These are phyloP conservation scores for Brachypodius melanocephalos DNA, from an alignment of 2,113 vertebrate genomes.

Conservation along the genomic window DNA sequence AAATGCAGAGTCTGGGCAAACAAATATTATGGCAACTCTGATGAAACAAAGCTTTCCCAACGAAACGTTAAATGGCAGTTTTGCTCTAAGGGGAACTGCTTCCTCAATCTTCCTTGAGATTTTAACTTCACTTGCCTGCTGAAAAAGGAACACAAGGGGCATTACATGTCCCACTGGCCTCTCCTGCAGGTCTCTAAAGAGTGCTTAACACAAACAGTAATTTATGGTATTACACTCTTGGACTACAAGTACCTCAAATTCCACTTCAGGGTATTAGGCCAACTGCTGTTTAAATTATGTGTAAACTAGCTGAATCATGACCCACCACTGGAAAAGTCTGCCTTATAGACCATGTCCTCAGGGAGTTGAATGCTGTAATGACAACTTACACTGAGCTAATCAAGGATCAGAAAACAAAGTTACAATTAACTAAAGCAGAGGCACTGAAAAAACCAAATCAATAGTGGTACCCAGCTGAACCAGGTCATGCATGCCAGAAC, in stretches of 20 bases:
- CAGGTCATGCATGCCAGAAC: neutral
- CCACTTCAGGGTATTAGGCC: conserved; percentile 25
- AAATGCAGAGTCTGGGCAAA: neutral
- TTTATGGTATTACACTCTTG: neutral
- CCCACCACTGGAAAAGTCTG: neutral
- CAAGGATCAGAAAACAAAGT: conserved; percentile 9
- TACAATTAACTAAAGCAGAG: conserved; percentile 12
- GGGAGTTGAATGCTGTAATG: neutral
- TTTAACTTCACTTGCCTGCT: neutral
- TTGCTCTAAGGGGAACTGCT: neutral
- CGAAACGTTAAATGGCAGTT: neutral
- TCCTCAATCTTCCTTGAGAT: neutral
- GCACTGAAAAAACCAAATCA: neutral
- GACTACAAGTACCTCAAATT: neutral
- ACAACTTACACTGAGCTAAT: conserved; percentile 38
- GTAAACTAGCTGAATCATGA: neutral
- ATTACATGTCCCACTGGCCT: neutral
- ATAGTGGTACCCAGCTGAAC: neutral
- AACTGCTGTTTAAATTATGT: conserved; percentile 39
- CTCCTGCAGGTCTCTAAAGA: neutral
- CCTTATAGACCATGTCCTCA: conserved; percentile 4
- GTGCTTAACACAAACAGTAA: neutral
- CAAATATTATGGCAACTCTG: neutral
- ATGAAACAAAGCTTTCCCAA: neutral
- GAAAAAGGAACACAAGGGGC: neutral